Evolutionary conservation across 2,797 vertebrate genomes (phyloP), one percentile per base, ranked within the genome.

Genomic region (Takifugu rubripes): DNA sequence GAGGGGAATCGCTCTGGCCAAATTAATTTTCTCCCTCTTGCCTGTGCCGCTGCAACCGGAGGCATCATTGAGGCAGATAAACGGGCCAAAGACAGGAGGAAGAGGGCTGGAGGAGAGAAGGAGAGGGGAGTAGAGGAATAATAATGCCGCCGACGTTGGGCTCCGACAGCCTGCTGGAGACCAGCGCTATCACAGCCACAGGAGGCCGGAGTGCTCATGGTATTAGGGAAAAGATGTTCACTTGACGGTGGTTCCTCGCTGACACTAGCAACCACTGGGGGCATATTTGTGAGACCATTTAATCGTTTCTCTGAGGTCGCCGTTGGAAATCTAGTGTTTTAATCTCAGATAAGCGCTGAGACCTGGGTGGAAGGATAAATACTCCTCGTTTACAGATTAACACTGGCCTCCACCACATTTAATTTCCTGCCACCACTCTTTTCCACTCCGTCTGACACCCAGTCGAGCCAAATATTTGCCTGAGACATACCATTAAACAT

Each of bases 11-110:
- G 72, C 79, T 49, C 12, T 86, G 74, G 82, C 78, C 81, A 87
- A 89, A 84, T 86, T 75, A 82, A 87, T 87, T 84, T 84, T 80
- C 84, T 85, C 76, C 83, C 81, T 74, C 67, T 78, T 84, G 78
- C 79, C 75, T 74, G 77, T 81, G 59, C 72, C 71, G 78, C 74
- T 61, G 74, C 73, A 88, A 87, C 85, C 82, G 73, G 81, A 75
- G 81, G 84, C 82, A 86, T 83, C 74, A 82, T 56, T 71, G 79
- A 83, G 64, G 79, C 75, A 81, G 73, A 40, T 78, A 83, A 87
- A 64, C 75, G 62, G 73, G 74, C 66, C 59, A 49, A 58, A 76
- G 69, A 78, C 79, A 83, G 77, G 68, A 71, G 60, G 72, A 74
- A 72, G 66, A 75, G 74, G 49, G 72, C 75, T 72, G 70, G 63